Evolutionary conservation across 2,888 invertebrate species (phyloP).

Genomic region (Boloria euphrosyne): DNA sequence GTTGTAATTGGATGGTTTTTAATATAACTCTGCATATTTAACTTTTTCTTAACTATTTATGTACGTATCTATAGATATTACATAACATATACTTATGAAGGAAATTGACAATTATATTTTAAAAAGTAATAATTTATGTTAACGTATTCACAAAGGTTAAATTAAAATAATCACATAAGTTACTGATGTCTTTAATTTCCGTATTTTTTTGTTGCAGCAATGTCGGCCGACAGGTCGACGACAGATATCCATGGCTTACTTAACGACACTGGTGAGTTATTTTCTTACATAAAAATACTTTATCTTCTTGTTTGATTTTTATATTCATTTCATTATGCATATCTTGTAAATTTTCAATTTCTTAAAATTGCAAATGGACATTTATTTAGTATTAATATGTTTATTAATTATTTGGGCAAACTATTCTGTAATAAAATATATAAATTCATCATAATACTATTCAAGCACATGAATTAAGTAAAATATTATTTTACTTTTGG

Average conservation of each 20-base stretch:
- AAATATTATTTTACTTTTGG: background rate
- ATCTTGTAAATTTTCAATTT: no score
- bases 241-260: constrained; percentile 84
- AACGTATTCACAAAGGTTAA: background rate
- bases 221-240: constrained; percentile 84
- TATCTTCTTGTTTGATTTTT: constrained; percentile 4
- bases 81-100: no score
- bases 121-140: no score
- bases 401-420: no score
- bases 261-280: constrained; percentile 83
- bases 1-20: background rate
- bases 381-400: no score
- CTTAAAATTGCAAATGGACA: no score
- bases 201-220: constrained; percentile 78
- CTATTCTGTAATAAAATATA: no score
- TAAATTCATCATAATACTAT: no score
- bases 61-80: no score
- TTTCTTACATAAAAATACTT: background rate
- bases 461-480: background rate
- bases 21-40: background rate
- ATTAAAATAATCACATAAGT: background rate
- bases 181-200: background rate
- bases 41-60: no score
- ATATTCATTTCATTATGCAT: no score
- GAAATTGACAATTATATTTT: no score